These are phyloP conservation scores for Ceratosolen fusciceps DNA, from an alignment of 1,140 invertebrate species.

Conservation along the genomic window DNA sequence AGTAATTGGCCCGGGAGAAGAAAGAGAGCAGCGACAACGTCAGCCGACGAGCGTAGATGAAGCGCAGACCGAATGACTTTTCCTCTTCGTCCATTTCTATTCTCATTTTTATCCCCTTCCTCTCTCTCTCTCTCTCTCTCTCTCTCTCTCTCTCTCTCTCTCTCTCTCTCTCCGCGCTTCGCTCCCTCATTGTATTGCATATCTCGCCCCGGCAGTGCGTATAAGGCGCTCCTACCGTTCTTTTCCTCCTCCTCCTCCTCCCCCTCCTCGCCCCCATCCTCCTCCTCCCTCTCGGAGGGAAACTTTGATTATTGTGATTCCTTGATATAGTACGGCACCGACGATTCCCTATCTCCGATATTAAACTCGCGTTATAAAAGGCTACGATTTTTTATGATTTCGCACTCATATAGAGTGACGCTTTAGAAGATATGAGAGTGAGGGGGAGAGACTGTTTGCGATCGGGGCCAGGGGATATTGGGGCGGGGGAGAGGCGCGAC, in stretches of 20 bases:
- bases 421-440: too few relatives aligned
- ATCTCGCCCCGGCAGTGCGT: not conserved
- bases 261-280: not conserved
- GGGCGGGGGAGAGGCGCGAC: too few relatives aligned
- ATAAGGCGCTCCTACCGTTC: not conserved
- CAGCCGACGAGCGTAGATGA: not conserved
- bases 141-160: not conserved
- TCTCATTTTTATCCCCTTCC: not conserved
- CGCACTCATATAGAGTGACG: too few relatives aligned
- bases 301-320: not conserved
- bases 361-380: conserved; percentile 8
- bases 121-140: not conserved
- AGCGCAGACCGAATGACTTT: not conserved
- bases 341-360: not conserved
- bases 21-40: conserved; percentile 11
- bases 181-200: not conserved
- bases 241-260: not conserved
- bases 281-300: not conserved
- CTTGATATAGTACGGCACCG: not conserved
- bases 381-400: not conserved
- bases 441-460: too few relatives aligned
- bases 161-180: too few relatives aligned
- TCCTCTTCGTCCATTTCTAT: not conserved
- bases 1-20: conserved; percentile 26
- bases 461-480: too few relatives aligned